Conservation (phyloP, 2,888 invertebrate species). For the Agonopterix heracliana region DNA sequence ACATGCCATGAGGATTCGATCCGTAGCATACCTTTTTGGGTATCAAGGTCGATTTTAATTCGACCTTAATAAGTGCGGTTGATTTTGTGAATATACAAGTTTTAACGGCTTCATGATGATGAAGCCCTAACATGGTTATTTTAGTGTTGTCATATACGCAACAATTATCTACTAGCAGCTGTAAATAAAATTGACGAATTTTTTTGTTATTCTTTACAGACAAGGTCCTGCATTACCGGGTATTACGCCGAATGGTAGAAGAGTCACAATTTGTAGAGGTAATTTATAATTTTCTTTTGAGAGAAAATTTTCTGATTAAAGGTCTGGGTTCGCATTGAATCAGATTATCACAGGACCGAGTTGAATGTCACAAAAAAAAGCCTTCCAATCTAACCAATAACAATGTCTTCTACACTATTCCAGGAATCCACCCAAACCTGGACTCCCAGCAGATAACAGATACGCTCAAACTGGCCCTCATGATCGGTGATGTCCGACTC, state of each 20-base stretch:
- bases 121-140: too few species aligned
- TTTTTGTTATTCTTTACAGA: conserved; percentile 53
- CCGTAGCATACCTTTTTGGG: too few species aligned
- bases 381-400: too few species aligned
- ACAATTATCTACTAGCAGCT: not conserved
- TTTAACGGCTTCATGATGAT: too few species aligned
- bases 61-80: too few species aligned
- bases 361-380: too few species aligned
- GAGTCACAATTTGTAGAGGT: conserved; percentile 82
- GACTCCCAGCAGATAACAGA: conserved; percentile 82
- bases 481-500: conserved; percentile 89
- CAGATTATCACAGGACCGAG: too few species aligned
- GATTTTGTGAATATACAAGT: too few species aligned
- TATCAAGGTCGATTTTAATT: too few species aligned
- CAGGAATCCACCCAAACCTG: conserved; percentile 78
- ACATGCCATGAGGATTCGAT: too few species aligned
- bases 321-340: too few species aligned
- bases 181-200: not conserved
- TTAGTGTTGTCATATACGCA: not conserved
- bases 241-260: conserved; percentile 85
- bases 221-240: conserved; percentile 87
- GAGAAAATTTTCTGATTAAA: too few species aligned
- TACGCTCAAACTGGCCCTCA: conserved; percentile 85
- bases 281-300: conserved; percentile 19
- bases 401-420: conserved; percentile 1